Base-by-base conservation (phyloP, 2,888 invertebrate genomes). In the Argyresthia albistria region DNA sequence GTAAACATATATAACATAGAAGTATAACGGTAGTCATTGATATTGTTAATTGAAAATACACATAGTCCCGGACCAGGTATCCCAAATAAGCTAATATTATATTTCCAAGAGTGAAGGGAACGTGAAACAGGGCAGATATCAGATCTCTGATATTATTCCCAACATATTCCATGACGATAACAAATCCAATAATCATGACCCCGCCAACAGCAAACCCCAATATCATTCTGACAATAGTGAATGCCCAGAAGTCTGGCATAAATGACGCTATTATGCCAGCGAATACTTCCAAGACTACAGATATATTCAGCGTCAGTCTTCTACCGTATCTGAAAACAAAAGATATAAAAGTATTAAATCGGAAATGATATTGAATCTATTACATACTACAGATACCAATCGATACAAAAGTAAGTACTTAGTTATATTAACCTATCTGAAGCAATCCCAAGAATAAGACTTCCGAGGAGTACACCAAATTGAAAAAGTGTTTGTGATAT, bases 121-220 rank as follows among this genome's bases (percentile, higher is more conserved):
- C 60, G 48, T 93, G 93, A 65, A 90, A 92, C 1, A 92, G 64
- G 8, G 92, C 90, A 0, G 90, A 89, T 43, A 91, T 80, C 1
- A 74, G 47, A 53, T 89, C 88, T 58, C 90, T 79, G 57, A 80
- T 75, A 11, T 63, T 66, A 4, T 66, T 77, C 12, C 92, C 92
- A 50, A 91, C 84, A 53, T 90, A 86, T 69, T 92, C 92, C 91
- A 92, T 92, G 1, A 91, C 72, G 8, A 92, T 76, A 2, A 87
- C 86, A 59, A 80, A 86, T 14, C 80, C 72, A 12, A 80, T 63
- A 12, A 93, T 91, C 92, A 93, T 91, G 0, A 93, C 91, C 14
- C 95, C 95, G 39, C 94, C 95, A 1, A 93, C 92, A 12, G 93
- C 90, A 50, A 92, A 74, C 0, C 93, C 95, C 36, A 91, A 88